A percentile compares a stretch with the other conserved stretches of the same genome.
Evolutionary conservation across 2,113 vertebrate species (phyloP).

Genomic region (Anarhynchus alexandrinus): DNA sequence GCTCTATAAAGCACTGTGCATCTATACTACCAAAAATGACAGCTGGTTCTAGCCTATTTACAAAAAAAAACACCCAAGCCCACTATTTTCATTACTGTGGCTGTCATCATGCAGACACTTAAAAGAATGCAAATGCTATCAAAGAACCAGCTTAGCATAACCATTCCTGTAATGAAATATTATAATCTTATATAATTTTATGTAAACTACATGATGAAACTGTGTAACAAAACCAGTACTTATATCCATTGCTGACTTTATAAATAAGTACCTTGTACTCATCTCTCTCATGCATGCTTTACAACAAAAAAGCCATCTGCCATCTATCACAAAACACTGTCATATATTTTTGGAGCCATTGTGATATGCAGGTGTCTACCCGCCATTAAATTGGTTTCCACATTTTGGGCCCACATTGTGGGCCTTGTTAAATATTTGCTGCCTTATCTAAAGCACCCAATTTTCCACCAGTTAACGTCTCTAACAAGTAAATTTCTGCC

Average conservation of each 20-base stretch:
- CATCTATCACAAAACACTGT: conserved; percentile 9
- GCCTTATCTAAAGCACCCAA: not conserved
- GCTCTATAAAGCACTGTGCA: conserved; percentile 32
- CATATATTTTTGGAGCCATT: not conserved
- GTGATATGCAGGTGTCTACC: not conserved
- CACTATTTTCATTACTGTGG: conserved; percentile 20
- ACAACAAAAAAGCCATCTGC: conserved; percentile 24
- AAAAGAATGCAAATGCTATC: conserved; percentile 19
- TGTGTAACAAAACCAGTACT: not conserved
- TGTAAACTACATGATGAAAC: conserved; percentile 8
- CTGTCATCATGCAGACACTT: conserved; percentile 8
- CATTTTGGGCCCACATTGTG: not conserved
- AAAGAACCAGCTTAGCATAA: conserved; percentile 17
- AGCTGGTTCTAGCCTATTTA: conserved; percentile 33
- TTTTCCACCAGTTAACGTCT: not conserved
- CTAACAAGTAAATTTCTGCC: not conserved
- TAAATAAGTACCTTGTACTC: conserved; percentile 3
- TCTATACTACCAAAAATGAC: conserved; percentile 34
- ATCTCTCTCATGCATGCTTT: not conserved
- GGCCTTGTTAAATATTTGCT: not conserved
- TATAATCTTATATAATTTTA: conserved; percentile 31
- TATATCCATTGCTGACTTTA: not conserved
- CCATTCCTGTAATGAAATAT: not conserved
- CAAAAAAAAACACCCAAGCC: not conserved
- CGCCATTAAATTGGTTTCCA: not conserved